Percentiles rank a stretch among this genome's conserved stretches.
These are phyloP conservation scores for Pandemis corylana DNA, from an alignment of 2,888 invertebrate genomes.

Conservation along the genomic window DNA sequence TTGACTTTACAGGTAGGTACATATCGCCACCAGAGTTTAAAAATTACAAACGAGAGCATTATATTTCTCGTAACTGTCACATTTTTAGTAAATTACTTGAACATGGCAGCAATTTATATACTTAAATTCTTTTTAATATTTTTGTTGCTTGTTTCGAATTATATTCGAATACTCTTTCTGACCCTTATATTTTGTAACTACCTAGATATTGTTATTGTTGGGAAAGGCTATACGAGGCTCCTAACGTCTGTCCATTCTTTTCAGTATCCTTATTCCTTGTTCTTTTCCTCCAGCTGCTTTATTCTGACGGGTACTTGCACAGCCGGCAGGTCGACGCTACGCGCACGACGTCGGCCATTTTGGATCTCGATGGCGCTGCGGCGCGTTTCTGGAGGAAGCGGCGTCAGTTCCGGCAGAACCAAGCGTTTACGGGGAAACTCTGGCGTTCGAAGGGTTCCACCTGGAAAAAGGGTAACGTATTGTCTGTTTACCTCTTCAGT, in stretches of 20 bases:
- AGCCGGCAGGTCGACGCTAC: constrained; percentile 78
- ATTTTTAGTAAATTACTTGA: too few species aligned
- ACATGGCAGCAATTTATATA: too few species aligned
- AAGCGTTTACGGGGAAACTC: constrained; percentile 67
- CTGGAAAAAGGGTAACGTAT: constrained; percentile 48
- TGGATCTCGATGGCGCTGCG: constrained; percentile 55
- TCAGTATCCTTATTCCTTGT: constrained; percentile 48
- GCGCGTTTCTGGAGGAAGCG: constrained; percentile 59
- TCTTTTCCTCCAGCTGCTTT: constrained; percentile 70
- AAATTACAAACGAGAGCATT: too few species aligned
- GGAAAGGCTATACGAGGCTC: neutral
- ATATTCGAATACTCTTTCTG: too few species aligned
- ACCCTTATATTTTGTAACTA: too few species aligned
- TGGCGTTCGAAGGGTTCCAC: constrained; percentile 66
- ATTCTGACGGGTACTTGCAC: constrained; percentile 79
- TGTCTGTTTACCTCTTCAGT: too few species aligned
- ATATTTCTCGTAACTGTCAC: too few species aligned
- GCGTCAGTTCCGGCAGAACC: constrained; percentile 64
- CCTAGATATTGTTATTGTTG: neutral
- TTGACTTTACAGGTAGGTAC: too few species aligned
- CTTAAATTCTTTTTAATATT: too few species aligned
- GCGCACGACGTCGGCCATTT: constrained; percentile 72
- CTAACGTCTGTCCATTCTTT: neutral
- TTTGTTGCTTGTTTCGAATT: too few species aligned
- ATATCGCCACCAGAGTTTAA: too few species aligned